Evolutionary conservation across 2,888 invertebrate species (phyloP).

Genomic region (Priocnemis perturbator): DNA sequence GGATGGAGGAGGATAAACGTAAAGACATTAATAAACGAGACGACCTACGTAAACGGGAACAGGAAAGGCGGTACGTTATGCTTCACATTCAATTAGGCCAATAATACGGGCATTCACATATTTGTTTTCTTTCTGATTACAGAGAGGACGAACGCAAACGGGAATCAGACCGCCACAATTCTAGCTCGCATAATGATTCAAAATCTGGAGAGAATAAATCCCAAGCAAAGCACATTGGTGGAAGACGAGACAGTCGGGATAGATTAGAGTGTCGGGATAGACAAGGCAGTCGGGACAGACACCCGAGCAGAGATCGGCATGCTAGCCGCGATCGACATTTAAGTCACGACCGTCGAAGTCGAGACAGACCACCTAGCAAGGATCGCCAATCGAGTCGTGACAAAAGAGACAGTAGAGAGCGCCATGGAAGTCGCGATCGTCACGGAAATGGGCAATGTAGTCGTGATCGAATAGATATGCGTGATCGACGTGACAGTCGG

Average conservation of each 20-base stretch:
- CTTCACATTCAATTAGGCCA: slow-evolving; percentile 20
- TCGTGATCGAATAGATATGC: slow-evolving; percentile 70
- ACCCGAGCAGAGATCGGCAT: slow-evolving; percentile 64
- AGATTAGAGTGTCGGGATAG: slow-evolving; percentile 60
- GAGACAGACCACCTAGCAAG: slow-evolving; percentile 67
- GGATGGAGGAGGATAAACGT: slow-evolving; percentile 71
- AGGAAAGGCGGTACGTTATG: slow-evolving; percentile 68
- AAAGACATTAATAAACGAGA: slow-evolving; percentile 72
- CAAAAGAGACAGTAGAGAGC: slow-evolving; percentile 67
- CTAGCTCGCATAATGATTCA: slow-evolving; percentile 58
- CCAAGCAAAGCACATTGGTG: slow-evolving; percentile 44
- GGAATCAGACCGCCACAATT: slow-evolving; percentile 57
- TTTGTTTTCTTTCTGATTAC: not conserved
- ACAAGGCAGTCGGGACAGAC: slow-evolving; percentile 67
- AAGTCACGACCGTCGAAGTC: slow-evolving; percentile 54
- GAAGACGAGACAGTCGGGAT: slow-evolving; percentile 55
- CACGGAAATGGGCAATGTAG: slow-evolving; percentile 62
- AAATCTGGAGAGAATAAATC: slow-evolving; percentile 53
- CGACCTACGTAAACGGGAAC: slow-evolving; percentile 71
- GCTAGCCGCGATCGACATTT: slow-evolving; percentile 44
- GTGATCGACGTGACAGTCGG: slow-evolving; percentile 68
- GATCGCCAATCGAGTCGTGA: slow-evolving; percentile 57
- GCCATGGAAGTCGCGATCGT: slow-evolving; percentile 42
- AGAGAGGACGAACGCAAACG: slow-evolving; percentile 67
- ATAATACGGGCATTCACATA: not conserved